Percentiles rank a stretch among this genome's conserved stretches.
Evolutionary conservation across 2,888 invertebrate genomes (phyloP).

Genomic region (Nematopogon swammerdamellus): DNA sequence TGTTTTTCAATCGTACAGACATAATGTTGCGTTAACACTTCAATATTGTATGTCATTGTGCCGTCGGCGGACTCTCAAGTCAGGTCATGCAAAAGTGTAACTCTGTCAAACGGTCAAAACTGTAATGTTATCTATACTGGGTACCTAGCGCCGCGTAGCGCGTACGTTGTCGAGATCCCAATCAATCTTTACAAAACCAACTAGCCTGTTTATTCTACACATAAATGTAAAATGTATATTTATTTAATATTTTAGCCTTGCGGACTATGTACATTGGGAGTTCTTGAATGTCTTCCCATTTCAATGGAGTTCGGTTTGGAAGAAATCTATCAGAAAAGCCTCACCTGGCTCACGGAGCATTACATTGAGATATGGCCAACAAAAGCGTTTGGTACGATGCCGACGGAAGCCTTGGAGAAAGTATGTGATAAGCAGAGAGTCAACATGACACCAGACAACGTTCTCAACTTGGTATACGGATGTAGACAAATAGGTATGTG

Average conservation of each 20-base stretch:
- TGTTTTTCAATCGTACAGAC: too few relatives aligned
- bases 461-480: conserved; percentile 79
- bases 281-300: conserved; percentile 82
- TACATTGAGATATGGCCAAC: conserved; percentile 90
- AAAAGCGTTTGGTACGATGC: conserved; percentile 81
- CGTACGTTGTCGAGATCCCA: too few relatives aligned
- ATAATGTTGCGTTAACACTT: too few relatives aligned
- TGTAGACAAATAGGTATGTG: conserved; percentile 71
- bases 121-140: too few relatives aligned
- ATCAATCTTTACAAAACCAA: too few relatives aligned
- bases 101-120: too few relatives aligned
- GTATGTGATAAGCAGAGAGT: conserved; percentile 81
- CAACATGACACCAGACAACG: conserved; percentile 74
- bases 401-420: conserved; percentile 77
- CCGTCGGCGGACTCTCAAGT: too few relatives aligned
- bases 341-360: conserved; percentile 84
- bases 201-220: too few relatives aligned
- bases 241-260: conserved; percentile 66
- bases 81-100: too few relatives aligned
- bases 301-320: conserved; percentile 83
- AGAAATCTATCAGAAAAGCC: conserved; percentile 80
- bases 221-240: background rate
- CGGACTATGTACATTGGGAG: conserved; percentile 80
- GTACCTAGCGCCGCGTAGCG: too few relatives aligned
- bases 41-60: too few relatives aligned